Percentiles rank a stretch among this genome's conserved stretches.
Conservation (phyloP, 1,140 invertebrate species). For the Chionoecetes opilio region DNA sequence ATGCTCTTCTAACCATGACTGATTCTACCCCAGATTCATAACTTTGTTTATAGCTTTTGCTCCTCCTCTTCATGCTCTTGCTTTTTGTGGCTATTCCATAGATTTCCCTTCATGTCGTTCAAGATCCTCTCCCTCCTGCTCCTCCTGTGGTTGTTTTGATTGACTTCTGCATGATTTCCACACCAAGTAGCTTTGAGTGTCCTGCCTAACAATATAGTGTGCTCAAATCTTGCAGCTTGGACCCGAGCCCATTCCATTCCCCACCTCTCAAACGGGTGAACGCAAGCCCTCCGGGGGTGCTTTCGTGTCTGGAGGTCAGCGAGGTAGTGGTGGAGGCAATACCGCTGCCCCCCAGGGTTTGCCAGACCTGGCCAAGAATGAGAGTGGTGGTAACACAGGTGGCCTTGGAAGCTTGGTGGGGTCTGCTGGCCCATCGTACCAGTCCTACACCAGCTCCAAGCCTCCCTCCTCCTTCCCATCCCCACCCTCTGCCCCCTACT, state of each 20-base stretch:
- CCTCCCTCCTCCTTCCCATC: constrained; percentile 79
- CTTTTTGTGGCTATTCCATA: no score
- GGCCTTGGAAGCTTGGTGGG: constrained; percentile 77
- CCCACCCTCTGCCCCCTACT: constrained; percentile 80
- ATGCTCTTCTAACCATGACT: no score
- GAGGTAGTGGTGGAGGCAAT: constrained; percentile 71
- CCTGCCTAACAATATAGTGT: constrained; percentile 77
- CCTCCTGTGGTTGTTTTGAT: neutral
- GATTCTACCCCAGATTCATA: no score
- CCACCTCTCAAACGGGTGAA: constrained; percentile 81
- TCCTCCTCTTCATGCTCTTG: no score
- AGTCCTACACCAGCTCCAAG: constrained; percentile 76
- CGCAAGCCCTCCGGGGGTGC: constrained; percentile 72
- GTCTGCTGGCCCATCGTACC: constrained; percentile 74
- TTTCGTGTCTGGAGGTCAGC: constrained; percentile 69
- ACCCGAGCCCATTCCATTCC: constrained; percentile 83
- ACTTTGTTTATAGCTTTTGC: no score
- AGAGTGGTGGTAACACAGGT: constrained; percentile 73
- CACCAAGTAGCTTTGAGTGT: neutral
- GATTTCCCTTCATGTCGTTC: no score
- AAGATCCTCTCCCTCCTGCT: neutral
- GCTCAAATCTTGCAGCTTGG: constrained; percentile 78
- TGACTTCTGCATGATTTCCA: neutral
- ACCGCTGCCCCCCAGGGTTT: constrained; percentile 72
- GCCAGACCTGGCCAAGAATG: constrained; percentile 71